phyloP scores from a whole-genome alignment of 2,797 vertebrate species.

The Rhadinocentrus ornatus region DNA sequence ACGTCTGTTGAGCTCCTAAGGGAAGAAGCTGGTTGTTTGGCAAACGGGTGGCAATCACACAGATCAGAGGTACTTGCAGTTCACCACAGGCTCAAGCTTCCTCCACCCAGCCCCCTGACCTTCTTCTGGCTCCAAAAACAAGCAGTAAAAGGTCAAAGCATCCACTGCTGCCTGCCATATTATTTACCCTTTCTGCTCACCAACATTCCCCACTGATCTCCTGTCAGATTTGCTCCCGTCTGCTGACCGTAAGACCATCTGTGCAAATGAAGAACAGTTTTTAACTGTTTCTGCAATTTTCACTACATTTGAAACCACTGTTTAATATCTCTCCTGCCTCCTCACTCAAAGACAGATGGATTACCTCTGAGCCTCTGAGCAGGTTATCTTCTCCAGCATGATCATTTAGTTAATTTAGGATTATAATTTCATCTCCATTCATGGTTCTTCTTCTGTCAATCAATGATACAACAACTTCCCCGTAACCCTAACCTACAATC shows the following conservation, averaged over 20 bases:
- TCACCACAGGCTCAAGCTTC: constrained; percentile 41
- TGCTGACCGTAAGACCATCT: constrained; percentile 14
- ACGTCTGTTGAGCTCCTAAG: constrained; percentile 17
- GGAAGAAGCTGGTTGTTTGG: constrained; percentile 22
- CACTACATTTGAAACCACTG: constrained; percentile 9
- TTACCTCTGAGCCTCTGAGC: too few relatives aligned
- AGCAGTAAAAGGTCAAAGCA: constrained; percentile 73
- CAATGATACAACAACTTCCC: not conserved
- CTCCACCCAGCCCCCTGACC: constrained; percentile 44
- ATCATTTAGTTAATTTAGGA: too few relatives aligned
- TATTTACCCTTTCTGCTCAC: constrained; percentile 68
- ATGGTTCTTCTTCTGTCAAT: not conserved
- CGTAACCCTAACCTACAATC: not conserved
- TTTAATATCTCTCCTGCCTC: constrained; percentile 2
- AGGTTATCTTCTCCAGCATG: not conserved
- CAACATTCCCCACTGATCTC: constrained; percentile 70
- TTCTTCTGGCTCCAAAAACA: constrained; percentile 59
- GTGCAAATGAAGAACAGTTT: constrained; percentile 16
- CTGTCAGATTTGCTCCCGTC: constrained; percentile 44
- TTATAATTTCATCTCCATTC: not conserved
- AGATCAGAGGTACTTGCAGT: constrained; percentile 46
- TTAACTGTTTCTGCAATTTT: constrained; percentile 10
- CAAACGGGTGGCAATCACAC: constrained; percentile 24
- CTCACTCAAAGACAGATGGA: not conserved
- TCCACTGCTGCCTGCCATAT: constrained; percentile 54